Base-by-base conservation (phyloP, 2,797 vertebrate species). In the Peromyscus attwateri region DNA sequence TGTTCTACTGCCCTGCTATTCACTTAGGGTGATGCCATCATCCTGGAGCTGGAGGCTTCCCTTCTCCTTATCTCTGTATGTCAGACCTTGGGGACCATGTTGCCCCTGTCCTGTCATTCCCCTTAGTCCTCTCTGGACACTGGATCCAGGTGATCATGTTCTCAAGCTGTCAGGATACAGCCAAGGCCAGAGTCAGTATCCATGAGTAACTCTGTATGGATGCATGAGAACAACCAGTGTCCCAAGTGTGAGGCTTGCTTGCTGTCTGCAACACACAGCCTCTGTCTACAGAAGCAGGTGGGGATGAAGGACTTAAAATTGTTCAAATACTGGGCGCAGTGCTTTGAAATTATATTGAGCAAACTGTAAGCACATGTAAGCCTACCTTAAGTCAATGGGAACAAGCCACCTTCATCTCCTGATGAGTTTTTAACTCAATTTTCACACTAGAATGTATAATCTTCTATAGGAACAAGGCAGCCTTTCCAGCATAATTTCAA, bases 401-500 rank as follows among this genome's bases (percentile, higher is more conserved):
- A 85, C 66, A 81, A 37, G 49, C 80, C 68, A 92, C 95, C 92
- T 82, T 87, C 70, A 21, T 93, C 34, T 83, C 76, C 37, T 95
- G 95, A 95, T 94, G 95, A 89, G 80, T 83, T 95, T 97, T 95
- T 43, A 97, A 94, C 62, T 92, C 87, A 90, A 81, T 94, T 94
- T 96, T 95, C 92, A 94, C 93, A 92, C 95, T 91, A 71, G 68
- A 91, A 93, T 96, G 29, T 89, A 68, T 81, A 96, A 87, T 70
- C 84, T 98, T 96, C 96, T 95, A 91, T 94, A 97, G 95, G 95
- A 98, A 98, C 97, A 97, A 97, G 91, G 55, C 83, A 96, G 94
- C 64, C 97, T 98, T 98, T 80, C 81, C 97, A 97, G 93, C 94
- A 96, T 97, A 98, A 98, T 98, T 98, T 98, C 98, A 99, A 99